Conservation (phyloP, 92 coral and sea anemone species). For the Galaxea fascicularis region DNA sequence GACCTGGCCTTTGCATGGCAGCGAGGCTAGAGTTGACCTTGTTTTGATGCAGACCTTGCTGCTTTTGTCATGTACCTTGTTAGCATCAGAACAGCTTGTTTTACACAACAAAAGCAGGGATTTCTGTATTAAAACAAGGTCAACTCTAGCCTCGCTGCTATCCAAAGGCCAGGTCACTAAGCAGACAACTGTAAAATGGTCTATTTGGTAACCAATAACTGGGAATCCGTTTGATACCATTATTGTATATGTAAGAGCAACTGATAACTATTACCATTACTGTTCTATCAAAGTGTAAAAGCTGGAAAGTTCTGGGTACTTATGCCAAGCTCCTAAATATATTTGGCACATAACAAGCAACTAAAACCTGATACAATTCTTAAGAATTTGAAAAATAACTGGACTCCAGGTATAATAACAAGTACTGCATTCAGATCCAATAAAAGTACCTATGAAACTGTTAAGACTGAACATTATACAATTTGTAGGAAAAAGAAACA, state of each 20-base stretch:
- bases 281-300: conserved; percentile 16
- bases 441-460: not conserved
- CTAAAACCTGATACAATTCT: conserved; percentile 2
- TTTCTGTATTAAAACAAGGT: too few species aligned
- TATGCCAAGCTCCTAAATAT: conserved; percentile 3
- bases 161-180: too few species aligned
- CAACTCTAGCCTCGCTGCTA: too few species aligned
- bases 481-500: not conserved
- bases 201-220: not conserved
- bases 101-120: too few species aligned
- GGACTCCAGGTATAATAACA: conserved; percentile 3
- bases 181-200: too few species aligned
- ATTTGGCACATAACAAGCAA: conserved; percentile 9
- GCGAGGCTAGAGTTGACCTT: too few species aligned
- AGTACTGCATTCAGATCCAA: conserved; percentile 9
- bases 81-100: too few species aligned
- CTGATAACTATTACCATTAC: not conserved
- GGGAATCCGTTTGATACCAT: not conserved
- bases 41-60: too few species aligned
- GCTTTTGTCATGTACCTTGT: too few species aligned
- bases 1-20: too few species aligned
- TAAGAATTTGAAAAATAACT: conserved; percentile 20
- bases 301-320: conserved; percentile 11
- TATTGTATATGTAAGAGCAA: not conserved
- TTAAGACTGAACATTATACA: not conserved